Base-by-base conservation (phyloP, 2,888 invertebrate genomes). In the Erannis defoliaria region DNA sequence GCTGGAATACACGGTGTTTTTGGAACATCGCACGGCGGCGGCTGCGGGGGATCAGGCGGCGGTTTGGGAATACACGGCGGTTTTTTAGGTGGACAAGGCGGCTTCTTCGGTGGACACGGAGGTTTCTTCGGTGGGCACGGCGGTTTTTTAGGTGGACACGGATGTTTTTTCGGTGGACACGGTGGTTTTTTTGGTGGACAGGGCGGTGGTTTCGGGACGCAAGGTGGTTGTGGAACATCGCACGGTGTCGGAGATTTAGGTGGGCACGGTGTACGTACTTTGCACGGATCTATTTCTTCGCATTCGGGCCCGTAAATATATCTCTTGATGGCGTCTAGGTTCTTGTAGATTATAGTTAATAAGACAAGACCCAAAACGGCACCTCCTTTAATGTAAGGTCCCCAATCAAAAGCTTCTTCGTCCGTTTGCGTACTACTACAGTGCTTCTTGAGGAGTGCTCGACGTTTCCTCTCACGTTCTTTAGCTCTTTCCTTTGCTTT, bases 391-490 rank as follows among this genome's bases (percentile, higher is more conserved):
- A 51, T 8, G 16, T 40, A 40, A 3, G 51, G 51, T 10, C 18
- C 18, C 51, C 51, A 51, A n/a, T 51, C 51, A 16, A 51, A 51
- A 18, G 18, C 19, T n/a, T 37, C 37, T 12, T 51, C 40, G n/a
- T 51, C 51, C 3, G 51, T 51, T 26, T 51, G 51, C 0, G 51
- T 51, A 10, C 40, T 16, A 6, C 8, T 18, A 3, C 29, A 16
- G 19, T 18, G 26, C 9, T 51, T 51, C 2, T 19, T 18, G 8
- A 51, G 18, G 3, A 51, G 5, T 0, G 29, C 38, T 29, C 10
- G 29, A 18, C 51, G 38, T 23, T 23, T 38, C 16, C 23, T 50
- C 5, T 23, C 50, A 10, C 16, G 9, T 37, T 37, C 38, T 50
- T 12, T 50, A 14, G 23, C 50, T 26, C 9, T 37, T 23, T 35